Base-by-base conservation (phyloP, 2,113 vertebrate genomes). In the Malurus cyaneus region DNA sequence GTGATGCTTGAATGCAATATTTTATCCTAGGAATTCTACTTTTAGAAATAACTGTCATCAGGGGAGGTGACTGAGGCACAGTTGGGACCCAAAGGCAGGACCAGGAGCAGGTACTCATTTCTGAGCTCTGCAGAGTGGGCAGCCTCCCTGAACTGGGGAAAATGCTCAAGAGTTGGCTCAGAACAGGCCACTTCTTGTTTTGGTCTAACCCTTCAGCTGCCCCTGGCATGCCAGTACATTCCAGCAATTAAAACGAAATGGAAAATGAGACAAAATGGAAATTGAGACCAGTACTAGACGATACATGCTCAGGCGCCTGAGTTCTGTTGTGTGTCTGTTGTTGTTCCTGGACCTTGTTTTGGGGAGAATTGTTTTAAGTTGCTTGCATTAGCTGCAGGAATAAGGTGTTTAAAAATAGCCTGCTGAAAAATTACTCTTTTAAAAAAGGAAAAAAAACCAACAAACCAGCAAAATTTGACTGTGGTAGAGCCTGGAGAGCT, bases 261-360 rank as follows among this genome's bases (percentile, higher is more conserved):
- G 54, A 8, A 92, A 77, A 64, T 53, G 61, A 95, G 71, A 29
- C 59, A 26, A 89, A 77, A 39, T 42, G 52, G 72, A 39, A 92
- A 66, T 18, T 36, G 34, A 78, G 34, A 20, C n/a, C 2, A 0
- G 56, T 86, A 65, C 80, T 87, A 84, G 91, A 69, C 12, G 1
- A 24, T 57, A 76, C 25, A 8, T 9, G 65, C 92, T 89, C 29
- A 20, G 72, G 62, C 24, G 23, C 95, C 65, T 87, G 92, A 96
- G 92, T 86, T 91, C 93, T 88, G 77, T 26, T 92, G 70, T 74
- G 16, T 50, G 86, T 86, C 77, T 78, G 32, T 23, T 86, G 25
- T 76, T 96, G 89, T 76, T 96, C 95, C 94, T 90, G 67, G 95
- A 79, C 73, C 86, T 94, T 96, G 79, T 89, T 97, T 94, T 81